Evolutionary conservation across 2,113 vertebrate species (phyloP), one percentile per base, ranked within the genome.

Genomic region (Kobus ellipsiprymnus): DNA sequence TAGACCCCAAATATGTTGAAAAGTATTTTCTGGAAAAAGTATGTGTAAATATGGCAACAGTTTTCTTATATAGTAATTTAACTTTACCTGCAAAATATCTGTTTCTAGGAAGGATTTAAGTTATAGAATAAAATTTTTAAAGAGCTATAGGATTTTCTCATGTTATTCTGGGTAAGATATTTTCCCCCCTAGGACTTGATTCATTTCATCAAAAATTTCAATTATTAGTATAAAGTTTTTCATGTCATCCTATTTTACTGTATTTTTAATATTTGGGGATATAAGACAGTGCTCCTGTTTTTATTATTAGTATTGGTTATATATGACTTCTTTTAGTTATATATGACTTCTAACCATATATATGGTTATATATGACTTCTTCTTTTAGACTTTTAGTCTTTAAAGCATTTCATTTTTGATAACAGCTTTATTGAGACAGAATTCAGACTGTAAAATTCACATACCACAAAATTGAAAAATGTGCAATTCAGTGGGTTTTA

Each of bases 331-430:
- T 60, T 57, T 57, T 25, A 57, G 33, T 74, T 88, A 30, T 17
- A 64, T 25, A 30, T 60, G 59, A 60, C 59, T 60, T 60, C 59
- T 60, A 60, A 60, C 59, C 59, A 60, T 60, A 30, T 23, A 64
- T 25, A 40, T 88, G 7, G 33, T 74, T 83, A 30, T 36, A 55
- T 25, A 40, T 78, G 27, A 60, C 55, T 92, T 92, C 60, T 71
- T 46, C n/a, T 92, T 92, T 62, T 95, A 67, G 54, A 46, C 62
- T 92, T 95, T 54, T 95, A 57, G 54, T 92, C 44, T 87, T 64
- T 50, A 21, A 71, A 71, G 27, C 36, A 25, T 44, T 74, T 71
- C 50, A 55, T 40, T 90, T 92, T 87, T 87, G 91, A 59, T 33
- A 86, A 62, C 46, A 55, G 10, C 29, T 91, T 80, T 84, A 60